Conservation (phyloP, 2,113 vertebrate species). For the Leucoraja erinaceus region DNA sequence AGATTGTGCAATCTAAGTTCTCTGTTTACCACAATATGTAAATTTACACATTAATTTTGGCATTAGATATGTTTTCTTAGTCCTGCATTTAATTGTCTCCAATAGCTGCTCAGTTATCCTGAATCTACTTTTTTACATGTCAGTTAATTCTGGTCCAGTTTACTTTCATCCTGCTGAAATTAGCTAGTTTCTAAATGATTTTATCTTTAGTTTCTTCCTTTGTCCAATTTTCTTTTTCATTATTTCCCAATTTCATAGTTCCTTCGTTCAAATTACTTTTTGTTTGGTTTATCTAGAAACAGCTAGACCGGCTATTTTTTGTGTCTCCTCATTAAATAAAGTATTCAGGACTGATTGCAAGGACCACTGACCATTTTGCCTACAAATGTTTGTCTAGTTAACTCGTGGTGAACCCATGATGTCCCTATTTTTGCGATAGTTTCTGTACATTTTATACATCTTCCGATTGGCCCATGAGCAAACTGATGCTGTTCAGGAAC, state of each 20-base stretch:
- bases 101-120: too few relatives aligned
- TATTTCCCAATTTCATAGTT: not conserved
- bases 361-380: not conserved
- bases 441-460: too few relatives aligned
- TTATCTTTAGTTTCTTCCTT: not conserved
- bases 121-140: not conserved
- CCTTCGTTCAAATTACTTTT: too few relatives aligned
- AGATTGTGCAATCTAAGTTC: too few relatives aligned
- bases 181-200: not conserved
- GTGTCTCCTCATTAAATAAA: not conserved
- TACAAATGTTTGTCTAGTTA: not conserved
- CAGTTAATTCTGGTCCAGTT: not conserved
- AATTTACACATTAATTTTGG: not conserved
- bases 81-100: too few relatives aligned
- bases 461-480: too few relatives aligned
- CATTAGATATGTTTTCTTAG: not conserved
- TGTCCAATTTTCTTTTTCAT: not conserved
- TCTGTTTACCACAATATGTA: not conserved
- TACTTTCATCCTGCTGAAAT: not conserved
- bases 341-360: not conserved
- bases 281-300: too few relatives aligned
- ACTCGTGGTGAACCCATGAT: not conserved
- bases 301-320: not conserved
- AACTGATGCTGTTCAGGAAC: too few relatives aligned
- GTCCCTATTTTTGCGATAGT: too few relatives aligned